phyloP scores from a whole-genome alignment of 2,797 vertebrate genomes.

The Scomberomorus guttatus region DNA sequence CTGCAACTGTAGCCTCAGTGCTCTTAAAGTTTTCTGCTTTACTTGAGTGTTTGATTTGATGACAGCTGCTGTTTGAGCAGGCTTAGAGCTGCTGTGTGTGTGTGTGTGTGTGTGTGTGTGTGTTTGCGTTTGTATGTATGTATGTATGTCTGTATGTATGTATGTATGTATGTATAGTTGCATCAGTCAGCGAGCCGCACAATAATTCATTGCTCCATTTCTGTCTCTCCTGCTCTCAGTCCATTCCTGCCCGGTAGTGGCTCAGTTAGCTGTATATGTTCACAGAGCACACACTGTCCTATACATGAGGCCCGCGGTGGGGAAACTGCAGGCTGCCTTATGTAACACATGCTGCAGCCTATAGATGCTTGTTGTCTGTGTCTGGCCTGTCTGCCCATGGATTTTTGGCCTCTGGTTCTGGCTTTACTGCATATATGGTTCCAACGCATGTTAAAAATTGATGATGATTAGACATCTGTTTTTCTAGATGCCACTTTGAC shows the following conservation, averaged over 20 bases:
- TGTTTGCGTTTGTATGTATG: conserved; percentile 10
- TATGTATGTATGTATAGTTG: conserved; percentile 29
- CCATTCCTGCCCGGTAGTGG: conserved; percentile 24
- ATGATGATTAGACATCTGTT: neutral
- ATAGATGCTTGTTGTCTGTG: conserved; percentile 57
- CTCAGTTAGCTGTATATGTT: conserved; percentile 48
- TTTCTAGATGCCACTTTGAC: neutral
- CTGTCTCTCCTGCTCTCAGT: conserved; percentile 41
- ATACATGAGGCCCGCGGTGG: conserved; percentile 60
- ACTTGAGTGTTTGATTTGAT: conserved; percentile 15
- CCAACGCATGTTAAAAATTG: neutral
- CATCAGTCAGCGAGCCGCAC: conserved; percentile 29
- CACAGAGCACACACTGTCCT: conserved; percentile 68
- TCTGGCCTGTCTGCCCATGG: conserved; percentile 35
- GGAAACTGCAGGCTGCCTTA: conserved; percentile 59
- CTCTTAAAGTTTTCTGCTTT: conserved; percentile 24
- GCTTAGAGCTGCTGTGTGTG: neutral
- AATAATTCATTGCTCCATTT: conserved; percentile 45
- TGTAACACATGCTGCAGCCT: conserved; percentile 58
- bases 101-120: conserved; percentile 24
- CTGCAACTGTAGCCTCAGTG: neutral
- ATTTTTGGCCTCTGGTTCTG: conserved; percentile 14
- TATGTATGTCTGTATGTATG: conserved; percentile 8
- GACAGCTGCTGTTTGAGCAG: conserved; percentile 5
- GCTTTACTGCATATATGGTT: conserved; percentile 8